Evolutionary conservation across 92 coral and sea anemone genomes (phyloP).

Genomic region (Isaurus tuberculatus): DNA sequence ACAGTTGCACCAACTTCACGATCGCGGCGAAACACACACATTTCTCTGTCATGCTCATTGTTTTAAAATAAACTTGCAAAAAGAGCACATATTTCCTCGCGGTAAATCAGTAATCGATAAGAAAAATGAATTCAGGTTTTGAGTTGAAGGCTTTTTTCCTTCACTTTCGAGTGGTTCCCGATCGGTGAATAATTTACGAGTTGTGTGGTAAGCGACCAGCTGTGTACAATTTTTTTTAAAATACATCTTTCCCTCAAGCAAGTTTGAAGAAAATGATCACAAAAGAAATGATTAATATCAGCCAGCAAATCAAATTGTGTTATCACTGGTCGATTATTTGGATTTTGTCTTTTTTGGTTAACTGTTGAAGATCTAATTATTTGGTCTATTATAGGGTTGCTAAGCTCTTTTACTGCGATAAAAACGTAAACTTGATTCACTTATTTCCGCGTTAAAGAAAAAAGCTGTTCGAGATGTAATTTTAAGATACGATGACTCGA

Average conservation of each 20-base stretch:
- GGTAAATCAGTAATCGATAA: not conserved
- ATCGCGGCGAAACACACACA: slow-evolving; percentile 1
- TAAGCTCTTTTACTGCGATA: not conserved
- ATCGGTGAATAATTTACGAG: slow-evolving; percentile 14
- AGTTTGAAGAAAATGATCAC: not conserved
- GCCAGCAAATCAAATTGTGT: not conserved
- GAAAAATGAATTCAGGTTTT: not conserved
- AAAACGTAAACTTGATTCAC: not conserved
- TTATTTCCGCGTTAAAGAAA: slow-evolving; percentile 12
- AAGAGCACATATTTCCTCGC: not conserved
- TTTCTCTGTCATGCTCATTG: not conserved
- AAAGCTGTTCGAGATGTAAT: not conserved
- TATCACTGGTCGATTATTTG: not conserved
- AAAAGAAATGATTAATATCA: not conserved
- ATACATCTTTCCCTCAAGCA: too few relatives aligned
- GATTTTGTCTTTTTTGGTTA: slow-evolving; percentile 6
- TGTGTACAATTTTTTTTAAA: not conserved
- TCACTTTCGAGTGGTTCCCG: not conserved
- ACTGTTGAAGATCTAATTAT: not conserved
- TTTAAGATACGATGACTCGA: not conserved
- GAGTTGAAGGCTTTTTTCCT: not conserved
- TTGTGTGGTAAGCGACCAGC: not conserved
- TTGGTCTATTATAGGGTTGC: not conserved
- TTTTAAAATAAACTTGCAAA: not conserved
- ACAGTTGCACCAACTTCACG: not conserved